Conservation (phyloP, 2,113 vertebrate genomes). For the Ageneiosus marmoratus region DNA sequence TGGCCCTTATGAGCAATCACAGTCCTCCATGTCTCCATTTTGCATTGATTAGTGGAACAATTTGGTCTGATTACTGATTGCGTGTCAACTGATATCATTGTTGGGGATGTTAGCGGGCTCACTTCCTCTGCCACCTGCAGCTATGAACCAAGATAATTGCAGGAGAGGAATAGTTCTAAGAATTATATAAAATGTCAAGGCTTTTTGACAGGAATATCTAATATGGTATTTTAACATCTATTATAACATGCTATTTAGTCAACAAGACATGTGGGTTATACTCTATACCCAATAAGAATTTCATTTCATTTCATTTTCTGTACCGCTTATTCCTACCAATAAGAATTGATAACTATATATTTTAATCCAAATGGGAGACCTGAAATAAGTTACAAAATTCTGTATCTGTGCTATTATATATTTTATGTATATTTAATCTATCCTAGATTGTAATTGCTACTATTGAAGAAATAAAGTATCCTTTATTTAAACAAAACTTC, state of each 20-base stretch:
- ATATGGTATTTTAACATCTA: background rate
- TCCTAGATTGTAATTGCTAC: background rate
- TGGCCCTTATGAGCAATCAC: conserved; percentile 63
- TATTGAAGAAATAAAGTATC: background rate
- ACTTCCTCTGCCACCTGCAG: conserved; percentile 75
- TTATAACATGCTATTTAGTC: no score
- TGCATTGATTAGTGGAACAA: conserved; percentile 76
- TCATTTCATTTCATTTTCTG: no score
- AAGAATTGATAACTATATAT: background rate
- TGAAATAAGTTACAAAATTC: background rate
- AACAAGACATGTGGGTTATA: conserved; percentile 14
- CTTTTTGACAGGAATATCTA: conserved; percentile 33
- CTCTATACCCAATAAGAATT: background rate
- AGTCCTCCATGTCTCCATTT: conserved; percentile 62
- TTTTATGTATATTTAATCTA: background rate
- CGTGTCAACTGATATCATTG: conserved; percentile 76
- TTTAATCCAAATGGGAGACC: background rate
- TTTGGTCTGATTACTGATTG: conserved; percentile 79
- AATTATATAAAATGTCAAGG: conserved; percentile 56
- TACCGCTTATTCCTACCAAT: no score
- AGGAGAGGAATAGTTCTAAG: conserved; percentile 49
- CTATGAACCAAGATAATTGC: conserved; percentile 63
- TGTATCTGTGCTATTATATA: background rate
- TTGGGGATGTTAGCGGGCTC: conserved; percentile 64
- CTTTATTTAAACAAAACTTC: background rate